These are phyloP conservation scores for Cardiocondyla obscurior DNA, from an alignment of 1,140 invertebrate genomes.

Conservation along the genomic window DNA sequence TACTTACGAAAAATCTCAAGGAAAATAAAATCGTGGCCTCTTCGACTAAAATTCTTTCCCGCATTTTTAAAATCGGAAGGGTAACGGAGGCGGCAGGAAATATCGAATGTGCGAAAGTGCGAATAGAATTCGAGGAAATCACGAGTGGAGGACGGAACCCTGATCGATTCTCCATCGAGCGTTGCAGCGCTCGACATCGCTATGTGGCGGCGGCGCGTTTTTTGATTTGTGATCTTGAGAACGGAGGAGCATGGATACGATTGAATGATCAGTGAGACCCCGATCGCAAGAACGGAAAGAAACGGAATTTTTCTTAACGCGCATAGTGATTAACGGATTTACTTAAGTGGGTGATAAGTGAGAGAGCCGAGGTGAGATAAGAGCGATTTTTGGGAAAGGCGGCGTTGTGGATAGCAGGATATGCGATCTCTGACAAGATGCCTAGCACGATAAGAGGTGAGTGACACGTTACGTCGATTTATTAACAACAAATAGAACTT, in stretches of 20 bases:
- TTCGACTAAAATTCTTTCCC: not conserved
- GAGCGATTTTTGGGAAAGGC: slow-evolving; percentile 36
- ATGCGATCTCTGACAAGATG: slow-evolving; percentile 82
- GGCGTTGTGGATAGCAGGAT: slow-evolving; percentile 78
- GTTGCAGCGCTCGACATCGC: not conserved
- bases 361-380: slow-evolving; percentile 54
- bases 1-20: not conserved
- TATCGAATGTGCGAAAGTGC: slow-evolving; percentile 14
- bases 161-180: slow-evolving; percentile 14
- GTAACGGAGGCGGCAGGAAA: not conserved
- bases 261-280: slow-evolving; percentile 56
- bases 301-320: slow-evolving; percentile 25
- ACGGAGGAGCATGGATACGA: slow-evolving; percentile 23
- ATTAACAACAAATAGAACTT: not conserved
- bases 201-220: slow-evolving; percentile 12
- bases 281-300: slow-evolving; percentile 37
- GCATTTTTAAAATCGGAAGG: not conserved
- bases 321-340: slow-evolving; percentile 51
- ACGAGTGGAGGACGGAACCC: not conserved
- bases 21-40: not conserved
- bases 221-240: slow-evolving; percentile 1
- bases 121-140: not conserved
- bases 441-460: slow-evolving; percentile 85
- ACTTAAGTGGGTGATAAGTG: slow-evolving; percentile 57
- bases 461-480: slow-evolving; percentile 41